Conservation (phyloP, 1,140 invertebrate genomes). For the Drosophila sechellia region DNA sequence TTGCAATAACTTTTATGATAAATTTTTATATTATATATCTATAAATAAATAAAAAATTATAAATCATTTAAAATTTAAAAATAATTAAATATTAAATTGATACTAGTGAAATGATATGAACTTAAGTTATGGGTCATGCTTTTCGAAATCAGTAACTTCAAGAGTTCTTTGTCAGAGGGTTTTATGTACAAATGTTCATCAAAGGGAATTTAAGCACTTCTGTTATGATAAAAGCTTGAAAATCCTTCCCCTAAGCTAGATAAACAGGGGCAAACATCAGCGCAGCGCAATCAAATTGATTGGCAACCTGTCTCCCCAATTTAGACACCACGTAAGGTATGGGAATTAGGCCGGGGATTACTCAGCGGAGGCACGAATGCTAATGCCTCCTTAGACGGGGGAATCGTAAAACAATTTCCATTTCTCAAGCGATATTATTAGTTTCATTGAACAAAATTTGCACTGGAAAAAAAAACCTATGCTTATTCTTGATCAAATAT, state of each 20-base stretch:
- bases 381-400: conserved; percentile 15
- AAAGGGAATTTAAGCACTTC: conserved; percentile 23
- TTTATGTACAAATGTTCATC: background rate
- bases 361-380: background rate
- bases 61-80: no score
- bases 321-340: conserved; percentile 54
- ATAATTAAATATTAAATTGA: no score
- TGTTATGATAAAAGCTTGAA: conserved; percentile 35
- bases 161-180: conserved; percentile 9
- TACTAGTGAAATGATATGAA: no score
- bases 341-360: conserved; percentile 63
- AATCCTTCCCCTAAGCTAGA: conserved; percentile 23
- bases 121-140: background rate
- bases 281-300: conserved; percentile 70
- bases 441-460: conserved; percentile 9
- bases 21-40: no score
- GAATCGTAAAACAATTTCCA: conserved; percentile 5
- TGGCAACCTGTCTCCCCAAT: conserved; percentile 72
- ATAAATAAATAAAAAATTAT: no score
- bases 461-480: background rate
- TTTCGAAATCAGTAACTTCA: background rate
- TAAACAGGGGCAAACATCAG: conserved; percentile 35
- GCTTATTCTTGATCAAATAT: no score
- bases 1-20: no score
- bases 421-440: conserved; percentile 17